Base-by-base conservation (phyloP, 2,113 vertebrate species). In the Amphiprion ocellaris region DNA sequence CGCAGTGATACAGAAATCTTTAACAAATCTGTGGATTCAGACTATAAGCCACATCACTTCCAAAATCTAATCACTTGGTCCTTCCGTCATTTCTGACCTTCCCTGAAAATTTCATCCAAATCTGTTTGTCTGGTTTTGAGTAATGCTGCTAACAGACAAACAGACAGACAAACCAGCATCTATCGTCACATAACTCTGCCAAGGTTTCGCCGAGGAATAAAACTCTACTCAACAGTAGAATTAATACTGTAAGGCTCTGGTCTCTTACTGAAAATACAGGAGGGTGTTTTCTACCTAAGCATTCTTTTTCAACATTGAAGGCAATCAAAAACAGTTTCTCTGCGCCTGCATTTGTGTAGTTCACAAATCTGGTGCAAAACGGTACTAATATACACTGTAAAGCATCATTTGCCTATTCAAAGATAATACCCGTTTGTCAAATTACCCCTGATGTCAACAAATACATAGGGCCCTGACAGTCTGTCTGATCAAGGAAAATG, bases 241-340 rank as follows among this genome's bases (percentile, higher is more conserved):
- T 26, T 50, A 41, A 30, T 62, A 37, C 16, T 5, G 39, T n/a
- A 19, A 50, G 19, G 49, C 33, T 9, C 26, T 41, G 39, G n/a
- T 59, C 17, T 15, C 24, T 4, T 19, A 21, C 17, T 21, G 33
- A 67, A 21, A 61, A 33, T 37, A 4, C 26, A 50, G 21, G 7
- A 46, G 17, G 26, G 21, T 30, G 19, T 74, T 55, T 61, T 28
- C 23, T 54, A 76, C 72, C 28, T 41, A 16, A 17, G 41, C 41
- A 44, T 44, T 59, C 16, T 44, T 21, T 49, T 49, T 73, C 4
- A 33, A 24, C 21, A 17, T 11, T 8, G 1, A 19, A 5, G 24
- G 2, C 39, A 77, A 81, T 73, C 62, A 39, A 77, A 69, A 54
- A 1, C n/a, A 47, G 19, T 17, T 68, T 72, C 37, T 58, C 53